Evolutionary conservation across 2,888 invertebrate species (phyloP).

Genomic region (Metallyticus violacea): DNA sequence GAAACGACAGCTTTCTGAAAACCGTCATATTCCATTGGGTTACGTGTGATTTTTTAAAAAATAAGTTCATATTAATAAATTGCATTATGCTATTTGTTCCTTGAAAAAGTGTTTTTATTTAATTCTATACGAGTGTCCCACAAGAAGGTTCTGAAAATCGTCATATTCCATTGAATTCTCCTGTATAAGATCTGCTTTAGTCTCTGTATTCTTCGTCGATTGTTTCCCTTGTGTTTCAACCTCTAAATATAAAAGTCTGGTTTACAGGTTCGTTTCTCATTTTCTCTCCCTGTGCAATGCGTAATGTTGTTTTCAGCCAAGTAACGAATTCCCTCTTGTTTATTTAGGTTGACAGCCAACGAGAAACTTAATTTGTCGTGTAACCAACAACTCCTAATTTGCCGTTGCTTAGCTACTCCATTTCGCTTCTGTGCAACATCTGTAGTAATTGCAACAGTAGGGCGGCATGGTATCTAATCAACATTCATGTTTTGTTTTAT

Average conservation of each 20-base stretch:
- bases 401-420: background rate
- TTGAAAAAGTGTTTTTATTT: too few relatives aligned
- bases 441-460: background rate
- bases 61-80: too few relatives aligned
- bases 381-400: background rate
- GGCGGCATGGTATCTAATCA: background rate
- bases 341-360: background rate
- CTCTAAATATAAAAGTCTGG: background rate
- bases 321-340: background rate
- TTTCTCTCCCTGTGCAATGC: background rate
- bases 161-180: too few relatives aligned
- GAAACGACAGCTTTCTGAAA: too few relatives aligned
- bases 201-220: too few relatives aligned
- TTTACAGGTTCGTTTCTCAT: background rate
- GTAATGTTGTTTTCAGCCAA: background rate
- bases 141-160: too few relatives aligned
- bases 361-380: background rate
- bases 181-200: too few relatives aligned
- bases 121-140: too few relatives aligned
- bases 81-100: too few relatives aligned
- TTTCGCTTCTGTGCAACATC: background rate
- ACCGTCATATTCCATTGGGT: too few relatives aligned
- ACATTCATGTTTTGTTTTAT: background rate
- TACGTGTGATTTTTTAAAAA: too few relatives aligned
- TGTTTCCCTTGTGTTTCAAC: background rate